Percentiles rank a stretch among this genome's conserved stretches.
These are phyloP conservation scores for Morus bassanus DNA, from an alignment of 2,797 vertebrate genomes.

Conservation along the genomic window DNA sequence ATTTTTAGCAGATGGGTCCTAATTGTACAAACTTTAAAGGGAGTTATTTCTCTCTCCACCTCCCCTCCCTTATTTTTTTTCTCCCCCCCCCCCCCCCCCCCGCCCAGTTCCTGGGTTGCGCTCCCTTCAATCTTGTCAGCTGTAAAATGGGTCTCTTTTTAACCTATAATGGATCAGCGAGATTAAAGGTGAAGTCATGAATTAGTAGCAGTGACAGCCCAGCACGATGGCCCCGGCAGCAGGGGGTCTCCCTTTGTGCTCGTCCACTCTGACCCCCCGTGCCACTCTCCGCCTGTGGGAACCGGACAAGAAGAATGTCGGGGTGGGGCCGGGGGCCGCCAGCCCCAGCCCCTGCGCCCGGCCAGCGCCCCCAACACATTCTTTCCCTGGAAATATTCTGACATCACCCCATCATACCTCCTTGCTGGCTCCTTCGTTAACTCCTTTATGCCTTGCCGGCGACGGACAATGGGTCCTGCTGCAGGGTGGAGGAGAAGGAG, in stretches of 20 bases:
- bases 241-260: constrained; percentile 77
- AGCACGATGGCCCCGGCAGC: constrained; percentile 72
- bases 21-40: constrained; percentile 32
- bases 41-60: not conserved
- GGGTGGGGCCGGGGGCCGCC: constrained; percentile 69
- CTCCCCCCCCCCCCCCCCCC: too few relatives aligned
- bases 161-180: constrained; percentile 76
- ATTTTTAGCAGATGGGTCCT: constrained; percentile 64
- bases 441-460: constrained; percentile 56
- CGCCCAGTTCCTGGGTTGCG: constrained; percentile 27
- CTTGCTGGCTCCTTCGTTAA: constrained; percentile 55
- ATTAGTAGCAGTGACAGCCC: constrained; percentile 78
- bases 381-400: constrained; percentile 74
- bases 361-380: constrained; percentile 67
- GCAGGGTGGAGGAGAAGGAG: not conserved
- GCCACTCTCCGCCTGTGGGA: constrained; percentile 79
- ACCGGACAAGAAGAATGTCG: constrained; percentile 77
- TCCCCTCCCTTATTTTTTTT: not conserved
- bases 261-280: constrained; percentile 76
- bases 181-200: constrained; percentile 82
- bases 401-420: constrained; percentile 74
- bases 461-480: constrained; percentile 42
- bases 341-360: constrained; percentile 62
- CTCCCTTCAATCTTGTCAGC: constrained; percentile 77
- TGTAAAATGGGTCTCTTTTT: constrained; percentile 81